phyloP scores from a whole-genome alignment of 2,888 invertebrate genomes.

The Cancer borealis region DNA sequence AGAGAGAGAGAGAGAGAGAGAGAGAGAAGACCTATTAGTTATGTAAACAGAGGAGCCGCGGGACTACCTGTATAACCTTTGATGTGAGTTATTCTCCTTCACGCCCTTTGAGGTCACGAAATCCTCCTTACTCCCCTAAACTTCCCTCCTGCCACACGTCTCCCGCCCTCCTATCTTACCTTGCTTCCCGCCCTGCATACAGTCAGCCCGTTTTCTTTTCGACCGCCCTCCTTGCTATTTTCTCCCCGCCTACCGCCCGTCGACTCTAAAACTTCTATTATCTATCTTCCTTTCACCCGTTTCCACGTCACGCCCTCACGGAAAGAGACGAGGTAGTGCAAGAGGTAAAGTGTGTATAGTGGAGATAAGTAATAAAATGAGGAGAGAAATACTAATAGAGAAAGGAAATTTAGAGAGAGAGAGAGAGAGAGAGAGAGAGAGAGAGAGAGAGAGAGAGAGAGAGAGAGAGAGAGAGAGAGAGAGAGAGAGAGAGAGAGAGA shows the following conservation, averaged over 20 bases:
- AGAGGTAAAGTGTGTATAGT: too few species aligned
- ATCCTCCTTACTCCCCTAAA: neutral
- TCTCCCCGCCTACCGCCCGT: neutral
- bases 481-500: conserved; percentile 15
- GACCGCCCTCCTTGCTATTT: neutral
- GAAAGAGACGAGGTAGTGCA: too few species aligned
- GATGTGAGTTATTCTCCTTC: neutral
- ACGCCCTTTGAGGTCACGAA: neutral
- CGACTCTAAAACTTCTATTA: neutral
- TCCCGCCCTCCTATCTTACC: neutral
- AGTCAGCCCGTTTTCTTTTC: neutral
- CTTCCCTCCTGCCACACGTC: neutral
- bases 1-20: neutral
- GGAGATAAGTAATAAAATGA: neutral
- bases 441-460: conserved; percentile 18
- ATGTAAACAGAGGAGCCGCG: neutral
- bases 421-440: neutral
- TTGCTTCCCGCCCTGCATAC: neutral
- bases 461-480: conserved; percentile 20
- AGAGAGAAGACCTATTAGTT: neutral
- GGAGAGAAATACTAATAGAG: too few species aligned
- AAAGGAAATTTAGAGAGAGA: neutral
- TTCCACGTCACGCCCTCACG: neutral
- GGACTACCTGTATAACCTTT: neutral
- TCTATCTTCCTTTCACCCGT: neutral